These are phyloP conservation scores for Tretioscincus oriximinensis DNA, from an alignment of 2,113 vertebrate genomes.

Conservation along the genomic window DNA sequence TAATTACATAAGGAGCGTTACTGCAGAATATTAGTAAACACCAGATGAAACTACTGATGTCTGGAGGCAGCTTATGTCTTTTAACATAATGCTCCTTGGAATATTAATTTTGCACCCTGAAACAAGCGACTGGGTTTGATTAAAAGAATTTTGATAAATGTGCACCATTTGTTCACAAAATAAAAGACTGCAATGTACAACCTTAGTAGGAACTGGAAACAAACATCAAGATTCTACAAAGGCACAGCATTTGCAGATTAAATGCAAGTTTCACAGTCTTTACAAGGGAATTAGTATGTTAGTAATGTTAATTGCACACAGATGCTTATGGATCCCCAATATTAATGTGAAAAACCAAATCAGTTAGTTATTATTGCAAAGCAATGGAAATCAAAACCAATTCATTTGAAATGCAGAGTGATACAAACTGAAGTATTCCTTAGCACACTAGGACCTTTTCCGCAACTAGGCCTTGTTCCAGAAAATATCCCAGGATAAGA, in stretches of 20 bases:
- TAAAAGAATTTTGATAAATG: background rate
- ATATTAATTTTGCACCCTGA: background rate
- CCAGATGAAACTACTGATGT: no score
- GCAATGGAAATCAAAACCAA: conserved; percentile 68
- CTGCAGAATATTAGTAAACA: no score
- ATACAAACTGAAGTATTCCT: background rate
- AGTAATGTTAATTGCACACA: conserved; percentile 52
- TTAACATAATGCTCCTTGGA: background rate
- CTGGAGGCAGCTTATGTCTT: no score
- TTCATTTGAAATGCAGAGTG: conserved; percentile 67
- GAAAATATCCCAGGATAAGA: no score
- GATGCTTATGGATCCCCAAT: conserved; percentile 43
- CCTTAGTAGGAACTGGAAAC: conserved; percentile 5
- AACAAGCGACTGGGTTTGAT: background rate
- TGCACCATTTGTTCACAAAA: background rate
- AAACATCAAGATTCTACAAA: background rate
- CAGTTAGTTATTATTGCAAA: conserved; percentile 54
- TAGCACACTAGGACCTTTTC: background rate
- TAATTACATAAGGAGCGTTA: no score
- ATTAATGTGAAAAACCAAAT: conserved; percentile 36
- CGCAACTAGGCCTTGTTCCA: no score
- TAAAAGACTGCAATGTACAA: background rate
- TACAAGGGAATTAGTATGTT: conserved; percentile 54
- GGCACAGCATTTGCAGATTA: background rate
- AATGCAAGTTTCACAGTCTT: conserved; percentile 34